phyloP scores from a whole-genome alignment of 2,113 vertebrate species.

The Sitta europaea region DNA sequence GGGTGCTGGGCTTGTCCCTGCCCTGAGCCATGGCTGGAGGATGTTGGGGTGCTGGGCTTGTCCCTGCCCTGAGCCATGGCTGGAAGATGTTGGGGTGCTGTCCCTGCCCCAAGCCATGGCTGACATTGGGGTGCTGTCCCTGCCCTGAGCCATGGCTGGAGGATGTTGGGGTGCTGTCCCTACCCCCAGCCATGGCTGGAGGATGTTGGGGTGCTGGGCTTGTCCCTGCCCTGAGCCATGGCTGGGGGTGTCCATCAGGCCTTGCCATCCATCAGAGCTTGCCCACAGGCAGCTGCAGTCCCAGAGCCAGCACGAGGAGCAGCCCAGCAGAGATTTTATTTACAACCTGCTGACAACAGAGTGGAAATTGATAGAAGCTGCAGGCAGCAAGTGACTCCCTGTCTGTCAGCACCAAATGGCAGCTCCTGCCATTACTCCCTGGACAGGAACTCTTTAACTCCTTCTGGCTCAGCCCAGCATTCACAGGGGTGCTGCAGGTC shows the following conservation, averaged over 20 bases:
- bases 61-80: background rate
- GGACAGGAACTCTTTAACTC: slow-evolving; percentile 13
- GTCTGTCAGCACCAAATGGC: slow-evolving; percentile 50
- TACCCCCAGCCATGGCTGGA: accelerated
- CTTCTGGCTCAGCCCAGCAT: background rate
- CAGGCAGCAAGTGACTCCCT: slow-evolving; percentile 32
- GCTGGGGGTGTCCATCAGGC: background rate
- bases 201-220: background rate
- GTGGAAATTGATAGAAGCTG: slow-evolving; percentile 59
- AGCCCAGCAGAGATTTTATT: slow-evolving; percentile 27
- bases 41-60: background rate
- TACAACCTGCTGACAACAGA: slow-evolving; percentile 48
- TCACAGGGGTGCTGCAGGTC: background rate
- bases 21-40: background rate
- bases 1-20: background rate
- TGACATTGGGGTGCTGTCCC: no score
- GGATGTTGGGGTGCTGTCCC: background rate
- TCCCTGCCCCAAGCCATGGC: background rate
- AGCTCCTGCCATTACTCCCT: background rate
- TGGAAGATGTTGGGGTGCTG: no score
- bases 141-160: background rate
- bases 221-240: accelerated
- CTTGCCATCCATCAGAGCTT: background rate
- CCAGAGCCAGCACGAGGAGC: background rate
- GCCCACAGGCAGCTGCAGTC: accelerated